These are phyloP conservation scores for Oryzias sinensis DNA, from an alignment of 2,797 vertebrate genomes.

Conservation along the genomic window DNA sequence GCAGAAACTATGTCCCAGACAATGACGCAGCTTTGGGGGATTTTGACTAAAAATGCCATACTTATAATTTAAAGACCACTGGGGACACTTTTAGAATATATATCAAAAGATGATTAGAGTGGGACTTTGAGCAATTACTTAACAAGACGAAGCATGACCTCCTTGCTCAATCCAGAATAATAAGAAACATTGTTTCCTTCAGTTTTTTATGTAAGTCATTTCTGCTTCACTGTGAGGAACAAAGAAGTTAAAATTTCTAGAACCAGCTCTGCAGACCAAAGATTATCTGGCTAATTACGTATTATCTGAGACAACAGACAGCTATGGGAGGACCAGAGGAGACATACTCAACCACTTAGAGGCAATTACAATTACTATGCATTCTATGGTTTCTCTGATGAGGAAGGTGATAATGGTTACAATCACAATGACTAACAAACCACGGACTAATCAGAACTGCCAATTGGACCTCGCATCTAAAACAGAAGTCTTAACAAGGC, in stretches of 20 bases:
- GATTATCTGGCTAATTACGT: conserved; percentile 63
- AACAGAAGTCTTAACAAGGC: conserved; percentile 50
- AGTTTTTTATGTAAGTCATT: not conserved
- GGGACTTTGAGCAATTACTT: too few relatives aligned
- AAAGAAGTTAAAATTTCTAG: conserved; percentile 19
- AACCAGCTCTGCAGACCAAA: conserved; percentile 55
- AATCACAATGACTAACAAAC: conserved; percentile 65
- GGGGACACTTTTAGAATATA: too few relatives aligned
- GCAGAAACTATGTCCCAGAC: too few relatives aligned
- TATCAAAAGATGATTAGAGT: too few relatives aligned
- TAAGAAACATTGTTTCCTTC: too few relatives aligned
- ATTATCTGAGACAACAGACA: conserved; percentile 58
- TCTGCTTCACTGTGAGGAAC: conserved; percentile 6
- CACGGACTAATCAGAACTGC: conserved; percentile 58
- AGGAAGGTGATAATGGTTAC: conserved; percentile 64
- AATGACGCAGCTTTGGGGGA: too few relatives aligned
- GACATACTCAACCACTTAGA: conserved; percentile 50
- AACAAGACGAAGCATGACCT: too few relatives aligned
- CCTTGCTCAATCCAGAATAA: too few relatives aligned
- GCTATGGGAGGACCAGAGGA: conserved; percentile 44
- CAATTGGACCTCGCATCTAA: conserved; percentile 57
- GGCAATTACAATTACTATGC: conserved; percentile 70
- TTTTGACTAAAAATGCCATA: too few relatives aligned
- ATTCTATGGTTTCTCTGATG: conserved; percentile 59
- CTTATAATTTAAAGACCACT: too few relatives aligned